Percentiles rank a stretch among this genome's conserved stretches.
Conservation (phyloP, 2,888 invertebrate genomes). For the Drosophila melanosoma region DNA sequence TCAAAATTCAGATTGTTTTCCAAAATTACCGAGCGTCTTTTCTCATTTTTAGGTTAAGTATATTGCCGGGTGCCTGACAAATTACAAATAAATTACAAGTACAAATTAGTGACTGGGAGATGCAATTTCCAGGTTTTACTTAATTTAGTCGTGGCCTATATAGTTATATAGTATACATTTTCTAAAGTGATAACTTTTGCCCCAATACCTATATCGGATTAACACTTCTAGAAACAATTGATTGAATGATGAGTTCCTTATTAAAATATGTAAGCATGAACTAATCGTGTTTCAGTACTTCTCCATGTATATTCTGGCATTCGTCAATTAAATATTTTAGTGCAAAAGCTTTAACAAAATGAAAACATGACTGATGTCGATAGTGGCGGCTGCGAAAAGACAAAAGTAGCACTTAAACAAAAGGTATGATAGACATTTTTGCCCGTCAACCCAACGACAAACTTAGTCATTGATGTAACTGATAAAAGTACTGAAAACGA, state of each 20-base stretch:
- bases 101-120: not conserved
- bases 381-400: constrained; percentile 21
- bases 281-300: not conserved
- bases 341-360: constrained; percentile 10
- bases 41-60: not conserved
- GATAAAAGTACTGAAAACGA: constrained; percentile 60
- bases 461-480: constrained; percentile 69
- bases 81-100: no score
- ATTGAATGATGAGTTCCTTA: not conserved
- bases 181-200: not conserved
- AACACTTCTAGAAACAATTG: not conserved
- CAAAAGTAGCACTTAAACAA: constrained; percentile 40
- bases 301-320: not conserved
- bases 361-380: constrained; percentile 7
- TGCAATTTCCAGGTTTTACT: not conserved
- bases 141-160: not conserved
- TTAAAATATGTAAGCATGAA: not conserved
- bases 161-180: not conserved
- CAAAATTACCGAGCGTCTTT: not conserved
- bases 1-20: not conserved
- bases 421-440: constrained; percentile 62
- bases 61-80: not conserved
- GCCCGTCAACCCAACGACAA: constrained; percentile 58
- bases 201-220: not conserved
- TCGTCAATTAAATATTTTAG: not conserved